Base-by-base conservation (phyloP, 1,140 invertebrate species). In the Diorhabda elongata region DNA sequence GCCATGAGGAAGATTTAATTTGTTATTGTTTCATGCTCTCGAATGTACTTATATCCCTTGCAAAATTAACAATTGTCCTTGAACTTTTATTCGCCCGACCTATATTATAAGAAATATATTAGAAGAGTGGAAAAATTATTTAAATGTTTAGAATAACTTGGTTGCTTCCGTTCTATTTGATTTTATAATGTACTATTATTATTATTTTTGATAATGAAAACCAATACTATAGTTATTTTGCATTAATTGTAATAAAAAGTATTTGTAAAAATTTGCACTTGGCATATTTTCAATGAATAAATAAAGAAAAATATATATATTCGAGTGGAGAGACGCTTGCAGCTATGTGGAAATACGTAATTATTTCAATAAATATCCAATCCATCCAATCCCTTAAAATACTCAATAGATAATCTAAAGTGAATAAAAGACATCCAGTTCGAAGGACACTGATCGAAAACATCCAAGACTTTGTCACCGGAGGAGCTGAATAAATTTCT, bases 221-320 rank as follows among this genome's bases (percentile, higher is more conserved):
- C 26, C 26, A 26, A 52, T 52, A 52, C n/a, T n/a, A 52, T 52
- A 26, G 26, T 26, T 26, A 52, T 52, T 52, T 52, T 52, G 47
- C 47, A 52, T 52, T 52, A 52, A 26, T 26, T 26, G 26, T 26
- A 26, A 8, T 52, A 52, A 6, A 52, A 52, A 52, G 3, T 52
- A 52, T 52, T 52, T 52, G 47, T 52, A 52, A 52, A 52, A 52
- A 52, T 52, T 52, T 52, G 47, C 47, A 52, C 47, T 52, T 52
- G n/a, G 47, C 47, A 52, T 52, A 52, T 52, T 52, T 52, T 52
- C n/a, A 6, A 52, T 52, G 47, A 52, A 52, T 52, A 52, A 52
- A 52, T 26, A 26, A 26, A 26, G 26, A 26, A 26, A 26, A 26
- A 26, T 26, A 26, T 26, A 26, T 52, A 52, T 52, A 52, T 52